phyloP scores from a whole-genome alignment of 1,140 invertebrate genomes.

The Papilio helenus region DNA sequence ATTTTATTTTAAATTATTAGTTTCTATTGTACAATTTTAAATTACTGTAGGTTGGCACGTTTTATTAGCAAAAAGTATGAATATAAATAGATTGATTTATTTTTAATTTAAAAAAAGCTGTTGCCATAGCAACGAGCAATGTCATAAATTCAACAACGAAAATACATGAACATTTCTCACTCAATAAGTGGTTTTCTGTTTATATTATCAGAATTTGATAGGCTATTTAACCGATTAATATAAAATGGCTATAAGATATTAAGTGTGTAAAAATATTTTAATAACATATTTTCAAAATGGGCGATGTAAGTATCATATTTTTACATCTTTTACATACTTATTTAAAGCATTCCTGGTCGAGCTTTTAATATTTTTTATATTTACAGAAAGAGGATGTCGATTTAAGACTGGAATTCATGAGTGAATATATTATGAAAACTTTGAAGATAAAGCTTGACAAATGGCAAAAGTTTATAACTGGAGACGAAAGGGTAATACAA shows the following conservation, averaged over 20 bases:
- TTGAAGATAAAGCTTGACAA: slow-evolving; percentile 75
- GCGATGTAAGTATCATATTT: slow-evolving; percentile 58
- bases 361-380: slow-evolving; percentile 6
- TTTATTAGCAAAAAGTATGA: not conserved
- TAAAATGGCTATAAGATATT: slow-evolving; percentile 18
- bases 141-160: not conserved
- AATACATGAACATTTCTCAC: not conserved
- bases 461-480: slow-evolving; percentile 75
- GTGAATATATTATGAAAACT: slow-evolving; percentile 70
- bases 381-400: slow-evolving; percentile 74
- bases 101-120: not conserved
- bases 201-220: not conserved
- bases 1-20: not conserved
- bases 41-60: not conserved
- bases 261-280: not conserved
- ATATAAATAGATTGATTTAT: not conserved
- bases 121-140: not conserved
- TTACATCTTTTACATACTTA: not conserved
- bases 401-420: slow-evolving; percentile 71
- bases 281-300: slow-evolving; percentile 50
- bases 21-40: not conserved
- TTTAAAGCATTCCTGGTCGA: not conserved
- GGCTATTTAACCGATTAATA: not conserved
- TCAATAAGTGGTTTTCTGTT: not conserved
- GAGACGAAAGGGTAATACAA: slow-evolving; percentile 68